Percentiles rank a stretch among this genome's conserved stretches.
These are phyloP conservation scores for Dolomedes plantarius DNA, from an alignment of 2,888 invertebrate species.

Conservation along the genomic window DNA sequence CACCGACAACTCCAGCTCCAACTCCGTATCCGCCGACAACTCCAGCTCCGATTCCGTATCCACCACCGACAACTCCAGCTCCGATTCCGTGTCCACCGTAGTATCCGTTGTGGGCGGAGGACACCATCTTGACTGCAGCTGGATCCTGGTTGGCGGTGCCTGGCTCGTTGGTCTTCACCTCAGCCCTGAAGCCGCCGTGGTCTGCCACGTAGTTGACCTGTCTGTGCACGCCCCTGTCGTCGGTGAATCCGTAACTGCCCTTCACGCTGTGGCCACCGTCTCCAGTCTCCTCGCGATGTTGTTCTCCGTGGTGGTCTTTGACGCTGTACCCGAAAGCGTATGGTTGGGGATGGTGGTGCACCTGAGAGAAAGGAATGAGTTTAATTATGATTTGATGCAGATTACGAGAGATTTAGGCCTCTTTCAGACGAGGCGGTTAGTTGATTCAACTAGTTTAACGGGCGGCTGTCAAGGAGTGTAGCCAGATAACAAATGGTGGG, in stretches of 20 bases:
- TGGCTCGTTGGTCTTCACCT: neutral
- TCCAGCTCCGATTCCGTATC: neutral
- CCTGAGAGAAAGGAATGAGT: no score
- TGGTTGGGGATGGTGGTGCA: neutral
- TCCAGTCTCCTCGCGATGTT: neutral
- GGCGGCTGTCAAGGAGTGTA: no score
- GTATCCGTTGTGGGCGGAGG: neutral
- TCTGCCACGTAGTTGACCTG: neutral
- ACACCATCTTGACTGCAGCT: neutral
- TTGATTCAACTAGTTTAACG: no score
- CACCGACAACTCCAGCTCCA: neutral
- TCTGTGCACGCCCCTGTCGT: neutral
- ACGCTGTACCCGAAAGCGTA: neutral
- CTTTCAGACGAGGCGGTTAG: no score
- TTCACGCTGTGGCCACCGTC: neutral
- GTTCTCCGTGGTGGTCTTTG: constrained; percentile 1
- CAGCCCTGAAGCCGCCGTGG: neutral
- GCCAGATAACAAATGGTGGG: no score
- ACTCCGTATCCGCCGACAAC: no score
- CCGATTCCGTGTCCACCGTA: neutral
- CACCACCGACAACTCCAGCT: neutral
- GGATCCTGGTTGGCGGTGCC: constrained; percentile 5
- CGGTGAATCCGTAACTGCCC: neutral
- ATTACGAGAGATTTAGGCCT: no score
- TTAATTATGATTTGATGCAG: no score